These are phyloP conservation scores for Teleopsis dalmanni DNA, from an alignment of 1,140 invertebrate genomes.

Conservation along the genomic window DNA sequence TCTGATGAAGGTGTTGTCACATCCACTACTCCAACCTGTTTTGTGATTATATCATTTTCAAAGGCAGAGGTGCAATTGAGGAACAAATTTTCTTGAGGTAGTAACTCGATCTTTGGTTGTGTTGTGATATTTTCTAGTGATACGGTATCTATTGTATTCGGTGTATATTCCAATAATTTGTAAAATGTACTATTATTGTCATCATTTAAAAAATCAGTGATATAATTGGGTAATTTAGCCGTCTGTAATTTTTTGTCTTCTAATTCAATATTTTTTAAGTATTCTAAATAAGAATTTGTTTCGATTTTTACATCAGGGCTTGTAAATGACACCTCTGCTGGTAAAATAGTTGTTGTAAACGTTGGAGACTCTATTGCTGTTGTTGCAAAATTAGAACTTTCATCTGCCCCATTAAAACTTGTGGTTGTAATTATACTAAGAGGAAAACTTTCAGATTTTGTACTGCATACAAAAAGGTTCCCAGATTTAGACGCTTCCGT, in stretches of 20 bases:
- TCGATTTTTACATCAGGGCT: background rate
- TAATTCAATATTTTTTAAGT: background rate
- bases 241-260: background rate
- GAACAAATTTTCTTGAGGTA: too few relatives aligned
- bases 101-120: too few relatives aligned
- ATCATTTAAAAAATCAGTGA: constrained; percentile 3
- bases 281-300: background rate
- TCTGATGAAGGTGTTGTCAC: too few relatives aligned
- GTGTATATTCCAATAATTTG: background rate
- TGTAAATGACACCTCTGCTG: background rate
- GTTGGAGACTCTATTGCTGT: background rate
- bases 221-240: background rate
- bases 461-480: too few relatives aligned
- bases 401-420: too few relatives aligned
- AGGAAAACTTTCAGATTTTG: background rate
- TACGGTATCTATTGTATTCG: too few relatives aligned
- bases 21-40: too few relatives aligned
- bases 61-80: too few relatives aligned
- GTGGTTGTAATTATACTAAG: background rate
- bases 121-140: too few relatives aligned
- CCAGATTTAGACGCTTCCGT: too few relatives aligned
- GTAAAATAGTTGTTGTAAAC: constrained; percentile 6
- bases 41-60: too few relatives aligned
- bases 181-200: background rate
- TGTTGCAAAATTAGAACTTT: background rate